Evolutionary conservation across 2,797 vertebrate species (phyloP).

Genomic region (Neomorphus geoffroyi): DNA sequence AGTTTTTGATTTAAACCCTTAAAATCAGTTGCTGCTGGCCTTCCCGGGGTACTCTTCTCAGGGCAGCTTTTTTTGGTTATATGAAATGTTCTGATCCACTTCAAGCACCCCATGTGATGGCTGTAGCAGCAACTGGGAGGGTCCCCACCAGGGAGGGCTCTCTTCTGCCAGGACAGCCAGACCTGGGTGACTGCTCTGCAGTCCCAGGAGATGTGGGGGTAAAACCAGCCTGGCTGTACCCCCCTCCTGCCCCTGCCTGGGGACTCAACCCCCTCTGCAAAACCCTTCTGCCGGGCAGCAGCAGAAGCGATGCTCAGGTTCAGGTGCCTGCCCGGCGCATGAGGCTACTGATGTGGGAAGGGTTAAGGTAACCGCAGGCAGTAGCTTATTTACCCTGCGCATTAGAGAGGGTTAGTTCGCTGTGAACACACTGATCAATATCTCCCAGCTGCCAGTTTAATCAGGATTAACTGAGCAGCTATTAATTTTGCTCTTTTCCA

Average conservation of each 20-base stretch:
- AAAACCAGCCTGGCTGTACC: neutral
- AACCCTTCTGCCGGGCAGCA: neutral
- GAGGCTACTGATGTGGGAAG: neutral
- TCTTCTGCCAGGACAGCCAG: neutral
- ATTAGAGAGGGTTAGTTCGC: slow-evolving; percentile 29
- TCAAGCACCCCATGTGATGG: neutral
- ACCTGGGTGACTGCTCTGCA: neutral
- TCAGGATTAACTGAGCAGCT: slow-evolving; percentile 53
- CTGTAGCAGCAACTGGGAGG: neutral
- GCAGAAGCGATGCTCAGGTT: neutral
- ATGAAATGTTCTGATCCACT: neutral
- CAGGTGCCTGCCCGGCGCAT: neutral
- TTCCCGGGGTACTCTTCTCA: neutral
- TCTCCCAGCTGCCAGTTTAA: slow-evolving; percentile 55
- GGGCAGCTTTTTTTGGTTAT: neutral
- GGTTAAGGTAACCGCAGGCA: neutral
- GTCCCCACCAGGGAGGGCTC: neutral
- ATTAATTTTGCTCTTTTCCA: slow-evolving; percentile 49
- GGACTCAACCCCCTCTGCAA: rapidly evolving
- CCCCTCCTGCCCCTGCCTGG: neutral
- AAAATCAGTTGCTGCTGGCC: neutral
- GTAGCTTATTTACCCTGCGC: neutral
- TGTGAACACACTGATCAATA: slow-evolving; percentile 48
- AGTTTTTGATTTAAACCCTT: neutral
- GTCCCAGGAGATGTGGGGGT: neutral